Evolutionary conservation across 2,113 vertebrate genomes (phyloP), one percentile per base, ranked within the genome.

Genomic region (Ascaphus truei): DNA sequence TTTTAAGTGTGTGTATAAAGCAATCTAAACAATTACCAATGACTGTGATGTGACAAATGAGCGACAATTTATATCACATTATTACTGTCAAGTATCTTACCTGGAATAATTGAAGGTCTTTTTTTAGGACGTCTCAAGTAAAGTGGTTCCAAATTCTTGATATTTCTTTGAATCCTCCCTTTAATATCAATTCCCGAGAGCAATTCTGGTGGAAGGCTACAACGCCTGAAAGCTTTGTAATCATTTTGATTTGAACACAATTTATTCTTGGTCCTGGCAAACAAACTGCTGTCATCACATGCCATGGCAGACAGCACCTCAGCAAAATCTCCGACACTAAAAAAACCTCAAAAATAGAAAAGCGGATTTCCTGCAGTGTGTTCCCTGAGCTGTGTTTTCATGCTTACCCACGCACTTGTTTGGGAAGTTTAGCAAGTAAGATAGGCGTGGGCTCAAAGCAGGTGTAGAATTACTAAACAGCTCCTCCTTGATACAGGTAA

Each of bases 31-130:
- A n/a, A n/a, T n/a, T n/a, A n/a, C n/a, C 29, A 4, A 13, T 16
- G 5, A 26, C 25, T 13, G 37, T 30, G 23, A 20, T 27, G 1
- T 26, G 4, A 43, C 23, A 43, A 16, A 16, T 3, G 7, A 45
- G 8, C 3, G 22, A n/a, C 1, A 13, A 25, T 25, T 43, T 3
- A 7, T 13, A 11, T 11, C 22, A 11, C 5, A 13, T 12, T 5
- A 2, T 22, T 15, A 13, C 8, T n/a, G n/a, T n/a, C n/a, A n/a
- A 2, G 4, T 30, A 62, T 82, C 94, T 84, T 96, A 98, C 96
- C 92, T 95, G 93, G 88, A 81, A 98, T 92, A 83, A 98, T 81
- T 73, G 93, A 92, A 60, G 96, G 95, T 83, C 96, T 93, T 86
- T 94, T 95, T 88, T 85, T 95, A 6, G 85, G 74, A 34, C 89